These are phyloP conservation scores for Manis pentadactyla DNA, from an alignment of 2,797 vertebrate species.

Conservation along the genomic window DNA sequence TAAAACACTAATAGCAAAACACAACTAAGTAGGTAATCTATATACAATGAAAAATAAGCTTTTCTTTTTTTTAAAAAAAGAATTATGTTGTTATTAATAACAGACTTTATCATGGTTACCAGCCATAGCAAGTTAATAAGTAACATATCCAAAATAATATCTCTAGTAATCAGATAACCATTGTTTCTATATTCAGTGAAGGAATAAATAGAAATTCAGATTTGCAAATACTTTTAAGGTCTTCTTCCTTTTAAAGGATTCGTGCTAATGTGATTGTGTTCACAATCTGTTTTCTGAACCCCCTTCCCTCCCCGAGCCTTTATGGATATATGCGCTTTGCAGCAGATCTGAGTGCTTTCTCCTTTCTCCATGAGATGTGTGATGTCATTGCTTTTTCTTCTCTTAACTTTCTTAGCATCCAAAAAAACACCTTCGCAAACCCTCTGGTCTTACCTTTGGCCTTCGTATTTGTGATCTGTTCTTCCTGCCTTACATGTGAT, in stretches of 20 bases:
- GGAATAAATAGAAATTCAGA: conserved; percentile 94
- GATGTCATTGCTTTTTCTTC: neutral
- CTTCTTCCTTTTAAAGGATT: conserved; percentile 80
- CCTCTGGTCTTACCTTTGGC: conserved; percentile 77
- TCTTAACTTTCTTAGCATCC: conserved; percentile 61
- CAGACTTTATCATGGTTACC: conserved; percentile 94
- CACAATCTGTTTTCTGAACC: conserved; percentile 76
- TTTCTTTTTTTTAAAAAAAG: conserved; percentile 74
- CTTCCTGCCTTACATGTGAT: conserved; percentile 23
- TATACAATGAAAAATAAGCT: conserved; percentile 87
- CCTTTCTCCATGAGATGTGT: neutral
- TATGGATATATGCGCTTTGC: conserved; percentile 46
- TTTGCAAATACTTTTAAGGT: conserved; percentile 88
- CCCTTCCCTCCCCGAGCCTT: neutral
- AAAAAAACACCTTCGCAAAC: conserved; percentile 79
- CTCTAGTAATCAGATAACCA: conserved; percentile 93
- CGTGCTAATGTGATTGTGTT: conserved; percentile 72
- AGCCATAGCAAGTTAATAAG: conserved; percentile 97
- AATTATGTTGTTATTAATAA: conserved; percentile 87
- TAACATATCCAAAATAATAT: conserved; percentile 96
- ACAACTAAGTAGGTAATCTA: conserved; percentile 84
- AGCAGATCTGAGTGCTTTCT: neutral
- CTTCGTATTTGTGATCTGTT: conserved; percentile 53
- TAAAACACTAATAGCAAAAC: conserved; percentile 80
- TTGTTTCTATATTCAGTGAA: conserved; percentile 89